A percentile compares a stretch with the other conserved stretches of the same genome.
Conservation (phyloP, 2,888 invertebrate species). For the Pilophorus perplexus region DNA sequence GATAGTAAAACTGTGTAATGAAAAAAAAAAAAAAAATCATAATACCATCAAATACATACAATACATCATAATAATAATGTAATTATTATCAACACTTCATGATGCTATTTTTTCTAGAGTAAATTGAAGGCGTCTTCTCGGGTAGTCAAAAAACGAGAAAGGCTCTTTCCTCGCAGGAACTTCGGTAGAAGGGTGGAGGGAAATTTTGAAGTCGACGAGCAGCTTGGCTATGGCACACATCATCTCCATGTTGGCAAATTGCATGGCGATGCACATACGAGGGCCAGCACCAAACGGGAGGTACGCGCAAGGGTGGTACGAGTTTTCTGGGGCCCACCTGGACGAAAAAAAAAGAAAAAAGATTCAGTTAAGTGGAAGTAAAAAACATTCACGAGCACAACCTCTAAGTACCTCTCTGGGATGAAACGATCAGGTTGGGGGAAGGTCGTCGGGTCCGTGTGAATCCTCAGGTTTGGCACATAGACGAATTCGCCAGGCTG, state of each 20-base stretch:
- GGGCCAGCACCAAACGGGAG: constrained; percentile 37
- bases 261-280: constrained; percentile 18
- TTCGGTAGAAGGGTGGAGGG: background rate
- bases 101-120: background rate
- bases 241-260: constrained; percentile 28
- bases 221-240: constrained; percentile 1
- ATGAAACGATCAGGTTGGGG: constrained; percentile 30
- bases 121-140: background rate
- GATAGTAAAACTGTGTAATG: background rate
- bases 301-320: background rate
- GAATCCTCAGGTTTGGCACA: background rate
- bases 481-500: constrained; percentile 7
- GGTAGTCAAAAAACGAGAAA: background rate
- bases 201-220: background rate
- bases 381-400: too few species aligned
- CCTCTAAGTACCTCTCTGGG: too few species aligned
- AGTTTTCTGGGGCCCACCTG: background rate
- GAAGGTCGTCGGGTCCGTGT: constrained; percentile 21
- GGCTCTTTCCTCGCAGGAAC: background rate
- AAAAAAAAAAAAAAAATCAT: background rate
- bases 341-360: too few species aligned
- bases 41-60: background rate
- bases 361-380: too few species aligned
- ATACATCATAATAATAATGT: too few species aligned
- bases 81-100: too few species aligned